Percentiles rank a stretch among this genome's conserved stretches.
phyloP scores from a whole-genome alignment of 92 coral and sea anemone genomes.

The Desmophyllum pertusum region DNA sequence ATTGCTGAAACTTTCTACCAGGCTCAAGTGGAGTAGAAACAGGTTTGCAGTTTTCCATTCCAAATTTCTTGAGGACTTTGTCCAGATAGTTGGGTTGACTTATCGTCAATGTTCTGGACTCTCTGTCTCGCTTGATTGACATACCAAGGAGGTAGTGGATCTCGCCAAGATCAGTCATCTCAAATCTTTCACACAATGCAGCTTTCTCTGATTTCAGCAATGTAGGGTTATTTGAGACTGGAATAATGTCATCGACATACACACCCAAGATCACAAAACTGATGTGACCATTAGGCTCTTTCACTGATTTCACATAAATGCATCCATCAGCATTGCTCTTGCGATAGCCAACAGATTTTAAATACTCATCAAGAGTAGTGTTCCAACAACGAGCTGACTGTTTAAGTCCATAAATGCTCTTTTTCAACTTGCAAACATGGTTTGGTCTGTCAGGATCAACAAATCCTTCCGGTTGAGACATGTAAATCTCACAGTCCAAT shows the following conservation, averaged over 20 bases:
- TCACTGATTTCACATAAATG: slow-evolving; percentile 51
- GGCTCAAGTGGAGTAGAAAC: slow-evolving; percentile 63
- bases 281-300: slow-evolving; percentile 52
- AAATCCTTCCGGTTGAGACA: slow-evolving; percentile 74
- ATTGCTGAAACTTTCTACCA: slow-evolving; percentile 58
- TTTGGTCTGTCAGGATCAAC: slow-evolving; percentile 69
- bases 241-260: slow-evolving; percentile 58
- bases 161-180: slow-evolving; percentile 65
- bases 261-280: slow-evolving; percentile 58
- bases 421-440: slow-evolving; percentile 56
- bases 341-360: slow-evolving; percentile 56
- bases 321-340: too few relatives aligned
- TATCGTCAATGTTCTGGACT: slow-evolving; percentile 57
- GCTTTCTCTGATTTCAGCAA: slow-evolving; percentile 69
- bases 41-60: slow-evolving; percentile 68
- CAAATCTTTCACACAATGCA: slow-evolving; percentile 52
- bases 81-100: slow-evolving; percentile 55
- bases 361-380: slow-evolving; percentile 52
- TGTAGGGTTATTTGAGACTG: slow-evolving; percentile 38
- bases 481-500: slow-evolving; percentile 71
- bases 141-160: slow-evolving; percentile 64
- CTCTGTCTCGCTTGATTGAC: slow-evolving; percentile 68
- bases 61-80: slow-evolving; percentile 58
- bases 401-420: slow-evolving; percentile 60
- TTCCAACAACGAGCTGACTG: slow-evolving; percentile 70